These are phyloP conservation scores for Fistularia tabacaria DNA, from an alignment of 2,797 vertebrate species.

Conservation along the genomic window DNA sequence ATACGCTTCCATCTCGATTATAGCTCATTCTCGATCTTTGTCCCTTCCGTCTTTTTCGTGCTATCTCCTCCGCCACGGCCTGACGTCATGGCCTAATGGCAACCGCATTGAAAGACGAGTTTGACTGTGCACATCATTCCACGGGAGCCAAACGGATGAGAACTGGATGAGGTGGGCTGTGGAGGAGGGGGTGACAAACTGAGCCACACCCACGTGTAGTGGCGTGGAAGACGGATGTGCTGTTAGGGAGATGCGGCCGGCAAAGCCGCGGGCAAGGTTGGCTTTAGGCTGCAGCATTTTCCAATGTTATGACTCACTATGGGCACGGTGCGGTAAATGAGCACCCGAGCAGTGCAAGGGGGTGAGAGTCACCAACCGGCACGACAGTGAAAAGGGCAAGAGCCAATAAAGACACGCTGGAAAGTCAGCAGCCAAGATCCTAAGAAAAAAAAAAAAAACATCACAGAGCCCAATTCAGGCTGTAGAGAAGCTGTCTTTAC, in stretches of 20 bases:
- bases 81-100: neutral
- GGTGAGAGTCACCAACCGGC: slow-evolving; percentile 18
- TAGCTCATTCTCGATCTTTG: no score
- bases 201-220: slow-evolving; percentile 25
- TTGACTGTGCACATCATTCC: slow-evolving; percentile 45
- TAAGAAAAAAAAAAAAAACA: no score
- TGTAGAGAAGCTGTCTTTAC: no score
- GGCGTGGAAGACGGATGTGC: slow-evolving; percentile 22
- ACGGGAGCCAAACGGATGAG: slow-evolving; percentile 15
- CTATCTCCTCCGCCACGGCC: no score
- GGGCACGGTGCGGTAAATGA: slow-evolving; percentile 45
- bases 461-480: no score
- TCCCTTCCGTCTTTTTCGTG: no score
- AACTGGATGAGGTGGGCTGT: neutral
- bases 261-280: slow-evolving; percentile 48
- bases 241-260: slow-evolving; percentile 20
- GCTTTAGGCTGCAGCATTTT: slow-evolving; percentile 50
- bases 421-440: no score
- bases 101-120: slow-evolving; percentile 55
- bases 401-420: neutral
- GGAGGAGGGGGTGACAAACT: slow-evolving; percentile 5
- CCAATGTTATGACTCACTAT: slow-evolving; percentile 62
- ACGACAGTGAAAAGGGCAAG: slow-evolving; percentile 37
- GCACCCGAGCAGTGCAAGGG: slow-evolving; percentile 25
- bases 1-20: no score